Conservation (phyloP, 2,888 invertebrate genomes). For the Xestobium rufovillosum region DNA sequence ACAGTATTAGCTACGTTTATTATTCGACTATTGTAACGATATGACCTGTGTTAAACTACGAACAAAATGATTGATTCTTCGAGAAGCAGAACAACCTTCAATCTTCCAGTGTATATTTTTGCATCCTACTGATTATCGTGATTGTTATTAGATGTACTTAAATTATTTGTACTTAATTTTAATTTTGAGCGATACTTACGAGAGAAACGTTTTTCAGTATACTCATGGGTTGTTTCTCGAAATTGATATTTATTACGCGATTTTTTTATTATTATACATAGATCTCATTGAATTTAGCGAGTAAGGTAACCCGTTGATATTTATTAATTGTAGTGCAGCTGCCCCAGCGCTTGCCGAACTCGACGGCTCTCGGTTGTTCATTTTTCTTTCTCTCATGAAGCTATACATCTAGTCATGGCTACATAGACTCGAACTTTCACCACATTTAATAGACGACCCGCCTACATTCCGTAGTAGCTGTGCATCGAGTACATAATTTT, state of each 20-base stretch:
- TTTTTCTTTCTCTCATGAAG: not conserved
- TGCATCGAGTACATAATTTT: conserved; percentile 34
- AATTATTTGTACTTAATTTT: conserved; percentile 2
- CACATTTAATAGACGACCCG: conserved; percentile 27
- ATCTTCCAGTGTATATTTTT: no score
- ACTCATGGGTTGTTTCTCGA: no score
- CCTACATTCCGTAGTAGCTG: conserved; percentile 41
- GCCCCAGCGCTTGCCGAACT: conserved; percentile 34
- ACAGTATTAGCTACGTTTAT: conserved; percentile 44
- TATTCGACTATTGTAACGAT: no score
- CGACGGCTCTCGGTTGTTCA: conserved; percentile 23
- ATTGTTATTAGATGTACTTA: conserved; percentile 2
- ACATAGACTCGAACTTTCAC: conserved; percentile 19
- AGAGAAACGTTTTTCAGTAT: no score
- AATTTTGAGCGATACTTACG: no score
- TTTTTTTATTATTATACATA: conserved; percentile 6
- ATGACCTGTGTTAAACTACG: no score
- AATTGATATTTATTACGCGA: conserved; percentile 1
- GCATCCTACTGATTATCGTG: no score
- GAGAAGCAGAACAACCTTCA: no score
- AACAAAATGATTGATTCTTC: no score
- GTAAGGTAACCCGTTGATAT: conserved; percentile 7
- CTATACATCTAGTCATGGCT: conserved; percentile 40
- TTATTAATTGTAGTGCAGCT: conserved; percentile 29
- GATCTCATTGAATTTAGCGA: conserved; percentile 10